Percentiles rank a stretch among this genome's conserved stretches.
Conservation (phyloP, 2,888 invertebrate genomes). For the Hoplodrina ambigua region DNA sequence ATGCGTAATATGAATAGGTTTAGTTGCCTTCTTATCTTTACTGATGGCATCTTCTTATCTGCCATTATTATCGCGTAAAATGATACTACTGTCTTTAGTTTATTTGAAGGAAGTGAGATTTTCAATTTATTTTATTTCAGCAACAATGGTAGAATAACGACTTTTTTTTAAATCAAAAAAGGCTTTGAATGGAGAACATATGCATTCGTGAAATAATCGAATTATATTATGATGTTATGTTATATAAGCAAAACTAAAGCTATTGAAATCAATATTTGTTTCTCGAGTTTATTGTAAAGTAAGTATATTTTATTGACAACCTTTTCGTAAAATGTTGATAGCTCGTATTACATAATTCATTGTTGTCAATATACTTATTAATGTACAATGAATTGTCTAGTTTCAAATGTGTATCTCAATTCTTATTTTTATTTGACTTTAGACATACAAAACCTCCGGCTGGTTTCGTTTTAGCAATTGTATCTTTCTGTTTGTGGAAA, state of each 20-base stretch:
- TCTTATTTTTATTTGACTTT: conserved; percentile 1
- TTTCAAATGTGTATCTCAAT: conserved; percentile 1
- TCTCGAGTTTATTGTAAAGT: conserved; percentile 26
- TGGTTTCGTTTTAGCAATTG: not conserved
- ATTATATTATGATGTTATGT: conserved; percentile 14
- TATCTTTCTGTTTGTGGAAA: not conserved
- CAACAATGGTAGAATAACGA: not conserved
- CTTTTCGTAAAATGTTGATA: conserved; percentile 45
- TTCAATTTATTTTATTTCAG: conserved; percentile 8
- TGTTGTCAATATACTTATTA: conserved; percentile 21
- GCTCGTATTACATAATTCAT: conserved; percentile 52
- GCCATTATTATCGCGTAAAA: conserved; percentile 34
- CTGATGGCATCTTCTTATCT: conserved; percentile 52
- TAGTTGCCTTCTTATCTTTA: conserved; percentile 45
- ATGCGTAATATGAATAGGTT: conserved; percentile 24
- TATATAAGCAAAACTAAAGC: conserved; percentile 49
- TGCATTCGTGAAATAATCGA: conserved; percentile 22
- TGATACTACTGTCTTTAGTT: conserved; percentile 40
- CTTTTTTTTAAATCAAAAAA: conserved; percentile 9
- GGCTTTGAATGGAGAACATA: conserved; percentile 5
- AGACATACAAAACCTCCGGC: not conserved
- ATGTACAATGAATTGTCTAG: conserved; percentile 18
- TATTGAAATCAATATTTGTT: conserved; percentile 44
- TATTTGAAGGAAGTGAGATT: conserved; percentile 14
- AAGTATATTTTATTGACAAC: conserved; percentile 45